phyloP scores from a whole-genome alignment of 2,113 vertebrate genomes.

The Otolemur garnettii region DNA sequence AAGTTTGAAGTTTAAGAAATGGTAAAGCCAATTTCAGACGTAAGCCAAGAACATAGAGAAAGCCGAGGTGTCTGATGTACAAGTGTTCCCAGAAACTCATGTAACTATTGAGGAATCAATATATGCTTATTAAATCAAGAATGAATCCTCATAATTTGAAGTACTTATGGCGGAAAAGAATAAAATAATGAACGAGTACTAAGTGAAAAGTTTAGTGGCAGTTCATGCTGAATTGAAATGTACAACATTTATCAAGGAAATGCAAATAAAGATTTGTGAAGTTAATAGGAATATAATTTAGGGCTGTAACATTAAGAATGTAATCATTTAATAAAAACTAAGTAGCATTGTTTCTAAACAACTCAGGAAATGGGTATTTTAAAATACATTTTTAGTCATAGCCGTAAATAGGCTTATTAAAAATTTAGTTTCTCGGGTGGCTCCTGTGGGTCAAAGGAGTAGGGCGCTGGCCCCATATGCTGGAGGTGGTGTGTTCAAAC shows the following conservation, averaged over 20 bases:
- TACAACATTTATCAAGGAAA: slow-evolving; percentile 34
- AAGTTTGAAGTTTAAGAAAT: slow-evolving; percentile 81
- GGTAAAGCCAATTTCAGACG: slow-evolving; percentile 45
- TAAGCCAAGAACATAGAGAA: slow-evolving; percentile 56
- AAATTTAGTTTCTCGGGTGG: slow-evolving; percentile 11
- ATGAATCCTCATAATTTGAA: slow-evolving; percentile 24
- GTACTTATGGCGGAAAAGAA: slow-evolving; percentile 39
- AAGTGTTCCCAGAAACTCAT: slow-evolving; percentile 63
- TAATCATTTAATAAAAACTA: slow-evolving; percentile 65
- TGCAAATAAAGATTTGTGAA: slow-evolving; percentile 26
- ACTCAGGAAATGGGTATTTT: not conserved
- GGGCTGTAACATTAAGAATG: not conserved
- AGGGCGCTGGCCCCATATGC: no score
- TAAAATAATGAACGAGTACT: not conserved
- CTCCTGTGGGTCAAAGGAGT: no score
- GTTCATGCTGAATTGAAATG: slow-evolving; percentile 12
- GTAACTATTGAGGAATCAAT: not conserved
- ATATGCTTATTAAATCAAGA: not conserved
- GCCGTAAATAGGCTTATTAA: slow-evolving; percentile 20
- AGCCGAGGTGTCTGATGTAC: slow-evolving; percentile 23
- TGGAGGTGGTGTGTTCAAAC: no score
- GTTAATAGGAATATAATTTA: slow-evolving; percentile 68
- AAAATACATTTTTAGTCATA: slow-evolving; percentile 47
- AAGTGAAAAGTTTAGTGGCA: slow-evolving; percentile 50
- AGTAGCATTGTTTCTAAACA: slow-evolving; percentile 45